A percentile compares a stretch with the other conserved stretches of the same genome.
Conservation (phyloP, 2,797 vertebrate genomes). For the Anolis apletophallus region DNA sequence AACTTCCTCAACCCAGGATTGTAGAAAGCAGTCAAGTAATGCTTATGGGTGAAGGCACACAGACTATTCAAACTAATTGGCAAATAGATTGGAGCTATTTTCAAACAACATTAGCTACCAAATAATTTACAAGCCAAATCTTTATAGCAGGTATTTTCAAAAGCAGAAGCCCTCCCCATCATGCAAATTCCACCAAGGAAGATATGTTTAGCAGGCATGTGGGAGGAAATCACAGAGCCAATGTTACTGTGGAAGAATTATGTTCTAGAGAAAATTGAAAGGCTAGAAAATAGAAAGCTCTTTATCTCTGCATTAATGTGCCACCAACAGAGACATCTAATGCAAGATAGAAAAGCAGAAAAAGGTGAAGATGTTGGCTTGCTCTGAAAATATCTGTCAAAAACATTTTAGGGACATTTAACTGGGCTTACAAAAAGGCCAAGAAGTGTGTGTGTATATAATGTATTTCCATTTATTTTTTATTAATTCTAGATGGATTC, state of each 20-base stretch:
- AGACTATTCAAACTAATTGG: neutral
- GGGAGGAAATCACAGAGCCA: neutral
- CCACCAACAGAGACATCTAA: neutral
- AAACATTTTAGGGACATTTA: neutral
- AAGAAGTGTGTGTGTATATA: neutral
- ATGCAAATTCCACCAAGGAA: constrained; percentile 17
- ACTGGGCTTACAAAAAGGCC: neutral
- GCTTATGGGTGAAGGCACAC: neutral
- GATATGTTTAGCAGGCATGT: constrained; percentile 20
- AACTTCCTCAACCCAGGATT: neutral
- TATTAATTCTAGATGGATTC: neutral
- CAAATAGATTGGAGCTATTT: neutral
- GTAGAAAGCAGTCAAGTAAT: neutral
- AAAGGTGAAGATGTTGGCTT: neutral
- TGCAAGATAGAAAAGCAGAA: neutral
- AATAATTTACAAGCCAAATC: neutral
- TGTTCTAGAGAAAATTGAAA: constrained; percentile 19
- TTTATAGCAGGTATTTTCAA: constrained; percentile 19
- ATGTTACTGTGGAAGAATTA: constrained; percentile 16
- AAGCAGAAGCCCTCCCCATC: neutral
- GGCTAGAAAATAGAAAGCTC: neutral
- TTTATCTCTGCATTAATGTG: neutral
- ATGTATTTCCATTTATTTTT: neutral
- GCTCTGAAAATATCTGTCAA: neutral
- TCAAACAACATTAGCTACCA: constrained; percentile 15